These are phyloP conservation scores for Siphamia tubifer DNA, from an alignment of 2,113 vertebrate species.

Conservation along the genomic window DNA sequence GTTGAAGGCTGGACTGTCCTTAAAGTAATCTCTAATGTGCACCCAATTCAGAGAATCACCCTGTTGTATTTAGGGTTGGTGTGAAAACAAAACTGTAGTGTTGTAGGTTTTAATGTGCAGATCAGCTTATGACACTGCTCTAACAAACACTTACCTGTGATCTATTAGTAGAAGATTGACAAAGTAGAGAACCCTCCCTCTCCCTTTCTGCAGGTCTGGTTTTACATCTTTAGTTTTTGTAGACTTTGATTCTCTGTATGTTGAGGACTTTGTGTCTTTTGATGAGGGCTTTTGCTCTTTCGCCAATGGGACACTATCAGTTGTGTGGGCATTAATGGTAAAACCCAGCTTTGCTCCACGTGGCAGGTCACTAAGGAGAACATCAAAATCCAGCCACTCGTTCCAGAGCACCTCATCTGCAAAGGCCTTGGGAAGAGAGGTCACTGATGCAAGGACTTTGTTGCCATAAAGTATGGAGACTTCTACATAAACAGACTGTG, in stretches of 20 bases:
- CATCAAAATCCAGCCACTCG: slow-evolving; percentile 80
- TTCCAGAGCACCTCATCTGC: slow-evolving; percentile 82
- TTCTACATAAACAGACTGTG: slow-evolving; percentile 68
- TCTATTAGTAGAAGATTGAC: slow-evolving; percentile 83
- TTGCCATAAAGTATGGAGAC: slow-evolving; percentile 76
- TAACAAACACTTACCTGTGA: slow-evolving; percentile 66
- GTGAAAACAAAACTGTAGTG: too few species aligned
- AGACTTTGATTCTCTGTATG: slow-evolving; percentile 34
- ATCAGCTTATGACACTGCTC: background rate
- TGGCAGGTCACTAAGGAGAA: slow-evolving; percentile 76
- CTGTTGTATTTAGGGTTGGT: too few species aligned
- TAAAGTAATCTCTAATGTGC: too few species aligned
- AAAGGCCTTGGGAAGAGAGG: slow-evolving; percentile 66
- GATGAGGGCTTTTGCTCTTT: slow-evolving; percentile 39
- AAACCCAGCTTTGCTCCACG: slow-evolving; percentile 78
- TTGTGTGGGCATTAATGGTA: slow-evolving; percentile 59
- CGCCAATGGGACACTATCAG: slow-evolving; percentile 28
- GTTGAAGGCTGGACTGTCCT: too few species aligned
- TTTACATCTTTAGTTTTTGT: background rate
- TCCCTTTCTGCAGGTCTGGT: slow-evolving; percentile 61
- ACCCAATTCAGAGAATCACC: too few species aligned
- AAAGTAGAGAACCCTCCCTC: slow-evolving; percentile 76
- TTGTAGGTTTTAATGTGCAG: too few species aligned
- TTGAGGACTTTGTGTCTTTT: background rate
- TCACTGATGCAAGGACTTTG: slow-evolving; percentile 72